These are phyloP conservation scores for Myripristis murdjan DNA, from an alignment of 2,797 vertebrate species.

Conservation along the genomic window DNA sequence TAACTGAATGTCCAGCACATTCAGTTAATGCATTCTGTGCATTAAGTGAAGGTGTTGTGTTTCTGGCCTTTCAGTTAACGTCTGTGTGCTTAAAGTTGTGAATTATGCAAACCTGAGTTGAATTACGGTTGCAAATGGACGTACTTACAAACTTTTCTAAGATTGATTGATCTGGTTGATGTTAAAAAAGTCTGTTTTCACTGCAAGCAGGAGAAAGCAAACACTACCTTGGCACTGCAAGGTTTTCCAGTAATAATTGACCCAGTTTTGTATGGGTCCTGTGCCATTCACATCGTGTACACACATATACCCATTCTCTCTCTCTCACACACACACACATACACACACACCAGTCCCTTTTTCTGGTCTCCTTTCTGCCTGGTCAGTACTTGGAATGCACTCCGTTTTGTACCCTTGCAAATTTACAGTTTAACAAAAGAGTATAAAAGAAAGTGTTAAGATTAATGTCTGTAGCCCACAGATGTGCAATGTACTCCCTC, in stretches of 20 bases:
- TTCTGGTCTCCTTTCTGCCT: neutral
- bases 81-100: neutral
- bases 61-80: neutral
- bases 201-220: slow-evolving; percentile 2
- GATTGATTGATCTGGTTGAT: slow-evolving; percentile 18
- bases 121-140: neutral
- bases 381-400: neutral
- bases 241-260: slow-evolving; percentile 15
- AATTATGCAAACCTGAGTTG: neutral
- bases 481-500: neutral
- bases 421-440: slow-evolving; percentile 43
- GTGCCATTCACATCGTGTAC: slow-evolving; percentile 7
- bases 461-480: neutral
- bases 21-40: neutral
- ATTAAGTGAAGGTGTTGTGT: neutral
- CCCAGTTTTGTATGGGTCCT: slow-evolving; percentile 10
- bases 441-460: slow-evolving; percentile 1
- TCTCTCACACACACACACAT: neutral
- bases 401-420: slow-evolving; percentile 16
- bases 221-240: neutral
- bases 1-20: neutral
- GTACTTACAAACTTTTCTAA: neutral
- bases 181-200: slow-evolving; percentile 38
- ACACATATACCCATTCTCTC: neutral
- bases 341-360: neutral